Percentiles rank a stretch among this genome's conserved stretches.
phyloP scores from a whole-genome alignment of 2,113 vertebrate species.

The Passer domesticus region DNA sequence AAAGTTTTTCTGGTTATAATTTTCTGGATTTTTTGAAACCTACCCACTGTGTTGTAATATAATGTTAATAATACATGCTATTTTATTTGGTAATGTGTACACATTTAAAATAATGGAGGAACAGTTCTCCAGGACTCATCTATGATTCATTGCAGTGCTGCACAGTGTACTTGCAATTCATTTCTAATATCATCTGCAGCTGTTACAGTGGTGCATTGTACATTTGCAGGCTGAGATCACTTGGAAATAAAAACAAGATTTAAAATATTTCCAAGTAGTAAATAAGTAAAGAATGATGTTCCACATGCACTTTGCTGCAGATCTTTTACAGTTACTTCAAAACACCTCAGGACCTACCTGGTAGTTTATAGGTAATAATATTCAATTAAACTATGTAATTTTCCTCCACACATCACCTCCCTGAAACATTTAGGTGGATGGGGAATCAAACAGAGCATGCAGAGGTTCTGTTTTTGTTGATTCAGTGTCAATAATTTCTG shows the following conservation, averaged over 20 bases:
- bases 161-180: background rate
- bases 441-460: background rate
- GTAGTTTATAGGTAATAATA: constrained; percentile 14
- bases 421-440: background rate
- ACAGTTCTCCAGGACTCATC: background rate
- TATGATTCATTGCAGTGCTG: background rate
- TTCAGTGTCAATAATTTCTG: background rate
- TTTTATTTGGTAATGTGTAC: background rate
- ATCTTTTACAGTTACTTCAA: background rate
- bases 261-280: constrained; percentile 15
- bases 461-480: constrained; percentile 5
- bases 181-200: background rate
- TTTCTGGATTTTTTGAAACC: background rate
- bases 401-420: background rate
- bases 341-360: background rate
- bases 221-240: background rate
- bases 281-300: background rate
- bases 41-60: background rate
- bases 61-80: background rate
- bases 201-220: background rate
- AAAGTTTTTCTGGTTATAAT: background rate
- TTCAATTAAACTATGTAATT: background rate
- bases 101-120: background rate
- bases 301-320: background rate
- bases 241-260: constrained; percentile 16